Conservation (phyloP, 2,113 vertebrate species). For the Equus quagga region DNA sequence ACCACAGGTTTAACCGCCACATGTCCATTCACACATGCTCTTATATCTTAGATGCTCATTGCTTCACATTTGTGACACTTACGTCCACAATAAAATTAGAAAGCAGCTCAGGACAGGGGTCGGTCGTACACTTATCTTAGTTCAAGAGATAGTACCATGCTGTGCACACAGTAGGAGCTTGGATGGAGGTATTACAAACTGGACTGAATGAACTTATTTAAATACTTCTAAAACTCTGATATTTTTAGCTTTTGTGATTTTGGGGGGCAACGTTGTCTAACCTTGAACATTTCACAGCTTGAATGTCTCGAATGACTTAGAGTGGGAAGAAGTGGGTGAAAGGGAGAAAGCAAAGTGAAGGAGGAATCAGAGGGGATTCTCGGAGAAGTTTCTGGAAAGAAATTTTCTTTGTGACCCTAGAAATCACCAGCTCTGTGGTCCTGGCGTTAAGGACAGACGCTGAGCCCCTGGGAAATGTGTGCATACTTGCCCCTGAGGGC, state of each 20-base stretch:
- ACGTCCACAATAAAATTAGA: background rate
- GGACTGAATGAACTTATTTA: too few relatives aligned
- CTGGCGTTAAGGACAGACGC: background rate
- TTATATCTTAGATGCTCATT: background rate
- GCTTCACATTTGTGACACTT: background rate
- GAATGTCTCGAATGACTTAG: background rate
- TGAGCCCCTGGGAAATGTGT: background rate
- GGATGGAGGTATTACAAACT: rapidly evolving
- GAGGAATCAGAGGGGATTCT: background rate
- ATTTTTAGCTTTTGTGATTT: background rate
- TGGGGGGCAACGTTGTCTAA: background rate
- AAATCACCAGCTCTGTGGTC: background rate
- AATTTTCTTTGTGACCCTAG: background rate
- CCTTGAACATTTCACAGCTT: background rate
- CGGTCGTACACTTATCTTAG: rapidly evolving
- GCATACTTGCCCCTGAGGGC: background rate
- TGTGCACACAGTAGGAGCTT: background rate
- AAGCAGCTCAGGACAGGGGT: background rate
- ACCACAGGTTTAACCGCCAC: rapidly evolving
- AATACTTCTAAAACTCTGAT: rapidly evolving
- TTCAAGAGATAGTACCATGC: rapidly evolving
- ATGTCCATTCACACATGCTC: too few relatives aligned
- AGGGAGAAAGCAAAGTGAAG: background rate
- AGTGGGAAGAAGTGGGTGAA: background rate
- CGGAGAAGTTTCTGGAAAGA: too few relatives aligned